Percentiles rank a stretch among this genome's conserved stretches.
phyloP scores from a whole-genome alignment of 2,113 vertebrate species.

The Pachypanchax playfairii region DNA sequence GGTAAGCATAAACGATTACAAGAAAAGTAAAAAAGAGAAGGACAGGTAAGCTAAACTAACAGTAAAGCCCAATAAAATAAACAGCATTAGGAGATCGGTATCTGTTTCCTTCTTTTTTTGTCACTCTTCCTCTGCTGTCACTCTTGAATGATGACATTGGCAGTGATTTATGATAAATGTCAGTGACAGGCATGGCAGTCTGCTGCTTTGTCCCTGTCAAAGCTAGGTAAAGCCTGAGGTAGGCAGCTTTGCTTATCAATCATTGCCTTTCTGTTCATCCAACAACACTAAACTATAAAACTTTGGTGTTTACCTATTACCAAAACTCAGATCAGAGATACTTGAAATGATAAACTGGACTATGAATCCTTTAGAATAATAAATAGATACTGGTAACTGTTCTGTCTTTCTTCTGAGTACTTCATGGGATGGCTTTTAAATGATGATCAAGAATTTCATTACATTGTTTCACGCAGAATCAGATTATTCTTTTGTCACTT shows the following conservation, averaged over 20 bases:
- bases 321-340: conserved; percentile 29
- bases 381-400: conserved; percentile 15
- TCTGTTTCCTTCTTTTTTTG: conserved; percentile 44
- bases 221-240: conserved; percentile 82
- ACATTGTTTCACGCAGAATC: not conserved
- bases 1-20: not conserved
- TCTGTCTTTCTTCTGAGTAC: not conserved
- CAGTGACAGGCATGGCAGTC: conserved; percentile 79
- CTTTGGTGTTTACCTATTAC: conserved; percentile 41
- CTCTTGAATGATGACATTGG: conserved; percentile 85
- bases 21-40: not conserved
- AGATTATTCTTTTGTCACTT: not conserved
- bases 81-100: conserved; percentile 49
- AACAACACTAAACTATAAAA: conserved; percentile 57
- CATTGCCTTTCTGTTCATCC: conserved; percentile 74
- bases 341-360: too few relatives aligned
- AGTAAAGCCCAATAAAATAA: conserved; percentile 54
- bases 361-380: not conserved
- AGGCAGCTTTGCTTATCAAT: conserved; percentile 93
- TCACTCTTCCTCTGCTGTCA: conserved; percentile 17
- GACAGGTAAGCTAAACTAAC: conserved; percentile 33
- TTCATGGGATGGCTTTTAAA: too few relatives aligned
- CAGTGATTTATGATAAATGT: conserved; percentile 94
- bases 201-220: conserved; percentile 88
- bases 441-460: too few relatives aligned